phyloP scores from a whole-genome alignment of 2,113 vertebrate genomes.

The Apodemus speciosus region DNA sequence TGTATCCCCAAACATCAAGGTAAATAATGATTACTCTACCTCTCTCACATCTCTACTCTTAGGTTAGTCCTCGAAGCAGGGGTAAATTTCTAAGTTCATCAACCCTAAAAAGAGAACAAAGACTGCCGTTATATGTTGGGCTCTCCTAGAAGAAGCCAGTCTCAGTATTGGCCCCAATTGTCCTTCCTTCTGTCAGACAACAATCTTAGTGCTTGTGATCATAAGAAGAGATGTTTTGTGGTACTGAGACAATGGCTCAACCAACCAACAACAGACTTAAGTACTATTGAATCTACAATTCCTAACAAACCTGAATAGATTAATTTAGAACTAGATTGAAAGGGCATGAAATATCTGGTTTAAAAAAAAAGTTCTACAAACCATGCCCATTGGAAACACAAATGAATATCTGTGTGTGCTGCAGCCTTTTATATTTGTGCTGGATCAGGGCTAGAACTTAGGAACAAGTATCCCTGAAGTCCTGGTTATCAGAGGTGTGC shows the following conservation, averaged over 20 bases:
- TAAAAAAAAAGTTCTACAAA: neutral
- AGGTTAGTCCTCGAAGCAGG: neutral
- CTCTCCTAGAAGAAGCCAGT: neutral
- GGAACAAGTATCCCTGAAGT: neutral
- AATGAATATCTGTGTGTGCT: neutral
- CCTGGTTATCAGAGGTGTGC: too few relatives aligned
- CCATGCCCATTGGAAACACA: neutral
- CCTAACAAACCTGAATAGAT: neutral
- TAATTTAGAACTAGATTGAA: constrained; percentile 12
- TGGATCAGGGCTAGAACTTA: neutral
- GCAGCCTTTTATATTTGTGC: neutral
- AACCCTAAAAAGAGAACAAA: neutral
- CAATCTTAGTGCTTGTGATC: neutral
- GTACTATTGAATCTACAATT: neutral
- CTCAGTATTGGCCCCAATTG: neutral
- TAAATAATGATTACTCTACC: neutral
- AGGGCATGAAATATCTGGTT: neutral
- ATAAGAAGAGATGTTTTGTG: neutral
- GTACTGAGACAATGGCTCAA: neutral
- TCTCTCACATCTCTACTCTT: neutral
- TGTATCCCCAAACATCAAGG: neutral
- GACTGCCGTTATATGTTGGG: neutral
- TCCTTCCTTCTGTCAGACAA: neutral
- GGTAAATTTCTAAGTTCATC: constrained; percentile 1
- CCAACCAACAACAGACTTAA: neutral